Conservation (phyloP, 2,113 vertebrate species). For the Leiothrix lutea region DNA sequence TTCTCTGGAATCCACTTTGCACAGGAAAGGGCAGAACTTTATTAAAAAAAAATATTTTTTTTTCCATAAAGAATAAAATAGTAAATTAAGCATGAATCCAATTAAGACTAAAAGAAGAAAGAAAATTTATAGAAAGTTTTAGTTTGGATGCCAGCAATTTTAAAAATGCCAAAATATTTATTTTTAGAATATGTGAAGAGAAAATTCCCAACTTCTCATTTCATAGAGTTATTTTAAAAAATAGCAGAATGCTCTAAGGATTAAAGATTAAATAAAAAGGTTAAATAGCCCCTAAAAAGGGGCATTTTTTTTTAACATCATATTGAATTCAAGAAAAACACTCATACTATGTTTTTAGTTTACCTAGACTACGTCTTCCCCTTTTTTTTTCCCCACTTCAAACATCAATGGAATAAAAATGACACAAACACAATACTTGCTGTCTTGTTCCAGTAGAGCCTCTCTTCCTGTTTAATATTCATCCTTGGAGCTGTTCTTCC, state of each 20-base stretch:
- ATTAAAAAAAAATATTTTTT: not conserved
- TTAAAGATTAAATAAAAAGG: not conserved
- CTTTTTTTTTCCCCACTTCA: not conserved
- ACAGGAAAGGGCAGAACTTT: not conserved
- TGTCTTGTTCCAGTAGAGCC: not conserved
- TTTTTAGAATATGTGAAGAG: not conserved
- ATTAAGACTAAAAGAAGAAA: not conserved
- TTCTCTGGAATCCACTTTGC: not conserved
- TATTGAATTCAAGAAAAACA: not conserved
- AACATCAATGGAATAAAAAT: not conserved
- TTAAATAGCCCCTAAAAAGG: not conserved
- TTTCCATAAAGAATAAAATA: not conserved
- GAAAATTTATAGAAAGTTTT: not conserved
- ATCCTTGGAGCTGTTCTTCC: not conserved
- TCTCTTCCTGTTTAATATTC: not conserved
- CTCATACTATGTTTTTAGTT: not conserved
- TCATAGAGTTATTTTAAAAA: not conserved
- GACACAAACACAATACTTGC: not conserved
- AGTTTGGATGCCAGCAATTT: not conserved
- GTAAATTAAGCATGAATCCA: not conserved
- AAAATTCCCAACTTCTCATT: not conserved
- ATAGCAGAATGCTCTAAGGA: not conserved
- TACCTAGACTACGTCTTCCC: not conserved
- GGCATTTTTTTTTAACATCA: rapidly evolving
- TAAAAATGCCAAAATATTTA: not conserved